Conservation (phyloP, 2,888 invertebrate species). For the Gortyna flavago region DNA sequence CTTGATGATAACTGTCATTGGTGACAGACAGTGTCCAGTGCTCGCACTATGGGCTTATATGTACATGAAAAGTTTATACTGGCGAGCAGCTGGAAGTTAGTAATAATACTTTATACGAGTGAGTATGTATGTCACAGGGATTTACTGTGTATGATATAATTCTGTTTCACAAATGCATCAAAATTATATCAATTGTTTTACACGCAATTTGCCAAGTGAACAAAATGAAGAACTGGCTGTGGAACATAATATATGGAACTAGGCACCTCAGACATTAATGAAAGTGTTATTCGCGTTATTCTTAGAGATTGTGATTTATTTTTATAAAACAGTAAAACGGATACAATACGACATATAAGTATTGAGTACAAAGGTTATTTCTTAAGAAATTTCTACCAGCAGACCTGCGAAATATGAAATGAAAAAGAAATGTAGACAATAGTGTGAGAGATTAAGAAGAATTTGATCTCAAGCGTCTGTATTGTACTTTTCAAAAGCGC, state of each 20-base stretch:
- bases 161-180: neutral
- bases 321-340: neutral
- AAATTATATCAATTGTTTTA: neutral
- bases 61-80: neutral
- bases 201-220: neutral
- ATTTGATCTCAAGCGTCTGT: neutral
- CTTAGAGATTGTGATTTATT: neutral
- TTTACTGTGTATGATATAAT: neutral
- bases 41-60: too few relatives aligned
- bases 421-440: too few relatives aligned
- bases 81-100: neutral
- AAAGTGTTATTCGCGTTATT: slow-evolving; percentile 3
- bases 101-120: neutral
- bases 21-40: slow-evolving; percentile 7
- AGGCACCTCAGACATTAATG: neutral
- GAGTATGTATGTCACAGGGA: too few relatives aligned
- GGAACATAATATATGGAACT: neutral
- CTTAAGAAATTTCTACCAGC: too few relatives aligned
- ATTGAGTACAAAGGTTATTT: too few relatives aligned
- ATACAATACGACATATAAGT: neutral
- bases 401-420: too few relatives aligned
- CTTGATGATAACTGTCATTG: slow-evolving; percentile 27
- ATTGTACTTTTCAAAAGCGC: neutral
- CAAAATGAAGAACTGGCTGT: neutral
- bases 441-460: neutral